Conservation (phyloP, 2,113 vertebrate species). For the Lontra canadensis region DNA sequence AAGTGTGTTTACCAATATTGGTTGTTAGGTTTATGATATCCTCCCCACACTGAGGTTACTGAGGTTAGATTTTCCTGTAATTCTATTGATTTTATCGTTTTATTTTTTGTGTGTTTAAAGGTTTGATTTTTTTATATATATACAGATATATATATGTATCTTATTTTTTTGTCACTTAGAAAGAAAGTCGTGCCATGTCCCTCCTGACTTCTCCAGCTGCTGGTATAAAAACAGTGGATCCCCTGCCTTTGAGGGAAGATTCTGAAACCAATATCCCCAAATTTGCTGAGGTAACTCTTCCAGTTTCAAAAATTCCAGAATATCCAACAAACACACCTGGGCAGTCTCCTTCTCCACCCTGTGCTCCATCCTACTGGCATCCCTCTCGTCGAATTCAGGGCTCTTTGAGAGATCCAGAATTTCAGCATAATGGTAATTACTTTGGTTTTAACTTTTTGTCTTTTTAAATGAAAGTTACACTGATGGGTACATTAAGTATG, state of each 20-base stretch:
- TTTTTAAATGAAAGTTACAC: not conserved
- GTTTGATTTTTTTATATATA: not conserved
- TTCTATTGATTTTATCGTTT: not conserved
- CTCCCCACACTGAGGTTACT: not conserved
- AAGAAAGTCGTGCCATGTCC: slow-evolving; percentile 48
- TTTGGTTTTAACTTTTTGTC: slow-evolving; percentile 45
- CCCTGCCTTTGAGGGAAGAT: slow-evolving; percentile 87
- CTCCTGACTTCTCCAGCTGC: slow-evolving; percentile 82
- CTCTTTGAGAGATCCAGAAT: slow-evolving; percentile 89
- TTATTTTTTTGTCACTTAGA: slow-evolving; percentile 63
- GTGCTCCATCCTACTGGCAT: slow-evolving; percentile 64
- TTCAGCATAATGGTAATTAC: slow-evolving; percentile 90
- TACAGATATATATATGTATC: not conserved
- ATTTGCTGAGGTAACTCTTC: slow-evolving; percentile 48
- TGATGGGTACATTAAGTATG: not conserved
- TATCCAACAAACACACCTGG: slow-evolving; percentile 18
- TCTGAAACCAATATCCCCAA: slow-evolving; percentile 32
- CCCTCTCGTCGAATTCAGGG: slow-evolving; percentile 87
- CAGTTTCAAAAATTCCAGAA: slow-evolving; percentile 57
- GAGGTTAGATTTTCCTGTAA: not conserved
- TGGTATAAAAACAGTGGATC: slow-evolving; percentile 89
- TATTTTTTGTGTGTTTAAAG: not conserved
- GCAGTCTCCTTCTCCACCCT: slow-evolving; percentile 57
- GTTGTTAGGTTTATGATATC: not conserved
- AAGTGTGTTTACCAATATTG: not conserved